Percentiles rank a stretch among this genome's conserved stretches.
phyloP scores from a whole-genome alignment of 2,113 vertebrate species.

The Pseudolaguvia tuberculata region DNA sequence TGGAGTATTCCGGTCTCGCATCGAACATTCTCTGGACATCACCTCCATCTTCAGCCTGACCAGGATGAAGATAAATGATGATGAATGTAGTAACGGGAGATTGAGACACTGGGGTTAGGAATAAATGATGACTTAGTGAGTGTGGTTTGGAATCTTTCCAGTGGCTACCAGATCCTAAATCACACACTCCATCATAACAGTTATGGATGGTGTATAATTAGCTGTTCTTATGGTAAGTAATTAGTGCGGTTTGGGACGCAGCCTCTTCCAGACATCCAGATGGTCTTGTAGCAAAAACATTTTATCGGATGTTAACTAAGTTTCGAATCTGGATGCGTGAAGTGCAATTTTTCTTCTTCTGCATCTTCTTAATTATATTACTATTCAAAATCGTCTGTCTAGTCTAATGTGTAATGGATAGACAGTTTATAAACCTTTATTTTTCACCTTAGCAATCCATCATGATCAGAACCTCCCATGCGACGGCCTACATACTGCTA shows the following conservation, averaged over 20 bases:
- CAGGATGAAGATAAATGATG: conserved; percentile 10
- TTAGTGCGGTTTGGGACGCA: background rate
- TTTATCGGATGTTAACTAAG: background rate
- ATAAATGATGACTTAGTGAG: background rate
- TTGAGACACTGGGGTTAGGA: background rate
- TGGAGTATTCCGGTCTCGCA: background rate
- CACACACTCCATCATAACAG: background rate
- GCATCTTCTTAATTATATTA: no score
- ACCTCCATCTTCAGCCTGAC: background rate
- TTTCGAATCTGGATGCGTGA: no score
- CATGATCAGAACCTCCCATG: conserved; percentile 1
- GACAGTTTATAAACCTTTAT: no score
- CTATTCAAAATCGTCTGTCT: no score
- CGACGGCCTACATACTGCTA: background rate
- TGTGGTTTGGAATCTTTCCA: background rate
- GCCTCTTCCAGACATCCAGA: no score
- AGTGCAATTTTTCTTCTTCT: no score
- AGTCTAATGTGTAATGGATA: no score
- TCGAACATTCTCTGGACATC: background rate
- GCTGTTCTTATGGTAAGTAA: conserved; percentile 1
- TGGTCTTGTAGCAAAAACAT: background rate
- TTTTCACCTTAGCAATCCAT: background rate
- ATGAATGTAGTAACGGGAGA: background rate
- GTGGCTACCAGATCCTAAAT: background rate
- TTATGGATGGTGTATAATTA: background rate